A percentile compares a stretch with the other conserved stretches of the same genome.
phyloP scores from a whole-genome alignment of 2,888 invertebrate species.

The Heliconius cydno region DNA sequence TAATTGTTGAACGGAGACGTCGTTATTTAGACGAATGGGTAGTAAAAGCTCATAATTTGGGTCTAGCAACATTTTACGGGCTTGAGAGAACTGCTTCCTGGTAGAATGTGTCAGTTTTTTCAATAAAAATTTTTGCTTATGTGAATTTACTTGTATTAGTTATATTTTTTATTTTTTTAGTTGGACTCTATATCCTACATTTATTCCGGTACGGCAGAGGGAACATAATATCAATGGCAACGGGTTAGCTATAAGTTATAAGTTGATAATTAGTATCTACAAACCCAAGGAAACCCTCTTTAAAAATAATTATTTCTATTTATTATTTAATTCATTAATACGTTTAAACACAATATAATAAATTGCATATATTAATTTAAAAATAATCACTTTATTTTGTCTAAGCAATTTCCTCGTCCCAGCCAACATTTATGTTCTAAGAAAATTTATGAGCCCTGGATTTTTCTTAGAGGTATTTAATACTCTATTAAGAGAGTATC shows the following conservation, averaged over 20 bases:
- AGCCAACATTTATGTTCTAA: conserved; percentile 7
- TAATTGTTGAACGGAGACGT: conserved; percentile 42
- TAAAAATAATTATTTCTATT: not conserved
- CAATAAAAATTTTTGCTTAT: conserved; percentile 7
- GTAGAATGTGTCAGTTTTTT: too few relatives aligned
- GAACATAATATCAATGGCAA: too few relatives aligned
- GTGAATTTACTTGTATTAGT: not conserved
- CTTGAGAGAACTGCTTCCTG: conserved; percentile 24
- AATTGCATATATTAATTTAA: not conserved
- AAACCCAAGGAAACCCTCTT: too few relatives aligned
- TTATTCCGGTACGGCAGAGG: too few relatives aligned
- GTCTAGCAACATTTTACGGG: conserved; percentile 30
- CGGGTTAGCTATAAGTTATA: too few relatives aligned
- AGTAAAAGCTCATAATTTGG: conserved; percentile 42
- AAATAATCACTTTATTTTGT: not conserved
- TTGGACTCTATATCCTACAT: too few relatives aligned
- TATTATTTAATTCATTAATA: too few relatives aligned
- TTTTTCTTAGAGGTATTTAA: conserved; percentile 39
- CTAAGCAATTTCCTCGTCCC: not conserved
- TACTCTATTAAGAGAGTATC: conserved; percentile 50
- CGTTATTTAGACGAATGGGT: conserved; percentile 43
- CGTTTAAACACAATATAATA: too few relatives aligned
- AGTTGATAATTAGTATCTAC: too few relatives aligned
- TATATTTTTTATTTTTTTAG: not conserved
- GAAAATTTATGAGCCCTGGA: conserved; percentile 29